Evolutionary conservation across 2,113 vertebrate genomes (phyloP), one percentile per base, ranked within the genome.

Genomic region (Sebastes fasciatus): DNA sequence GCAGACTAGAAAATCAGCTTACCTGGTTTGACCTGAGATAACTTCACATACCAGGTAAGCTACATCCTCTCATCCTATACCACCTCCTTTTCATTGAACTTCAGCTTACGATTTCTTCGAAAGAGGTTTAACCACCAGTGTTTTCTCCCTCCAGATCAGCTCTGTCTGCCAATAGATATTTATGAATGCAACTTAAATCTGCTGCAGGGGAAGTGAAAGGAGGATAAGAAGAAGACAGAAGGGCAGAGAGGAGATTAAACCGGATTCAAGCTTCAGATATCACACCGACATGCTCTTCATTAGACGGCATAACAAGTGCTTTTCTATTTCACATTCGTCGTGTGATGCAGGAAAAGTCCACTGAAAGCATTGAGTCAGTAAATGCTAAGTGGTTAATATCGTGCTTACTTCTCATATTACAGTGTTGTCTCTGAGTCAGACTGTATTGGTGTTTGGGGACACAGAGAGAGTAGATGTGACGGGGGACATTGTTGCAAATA

Each of bases 351-450:
- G 48, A n/a, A 65, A 26, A 48, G 19, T 60, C 10, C 45, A 1
- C 26, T 40, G 60, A 80, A 51, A 80, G 43, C 63, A 11, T 0
- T 26, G 16, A 66, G 66, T 62, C 79, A 52, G 63, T 69, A 82
- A 83, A 76, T 78, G 85, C 74, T 68, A 65, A 90, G 75, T 64
- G 67, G 21, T 63, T 72, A 60, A 86, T 83, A 72, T 74, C 14
- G 40, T 42, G 16, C 40, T 49, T 17, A 66, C 54, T 62, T 58
- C 8, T 48, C 62, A 51, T 65, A 34, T 62, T 46, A 51, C 46
- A 61, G 60, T 2, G 46, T 45, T 78, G 66, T n/a, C 57, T 75
- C 49, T 74, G 78, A 79, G 78, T 84, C 81, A 66, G 42, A 51
- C 23, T 82, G 81, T 57, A 46, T 73, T 51, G 51, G 23, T 65